Base-by-base conservation (phyloP, 2,797 vertebrate species). In the Sylvia borin region DNA sequence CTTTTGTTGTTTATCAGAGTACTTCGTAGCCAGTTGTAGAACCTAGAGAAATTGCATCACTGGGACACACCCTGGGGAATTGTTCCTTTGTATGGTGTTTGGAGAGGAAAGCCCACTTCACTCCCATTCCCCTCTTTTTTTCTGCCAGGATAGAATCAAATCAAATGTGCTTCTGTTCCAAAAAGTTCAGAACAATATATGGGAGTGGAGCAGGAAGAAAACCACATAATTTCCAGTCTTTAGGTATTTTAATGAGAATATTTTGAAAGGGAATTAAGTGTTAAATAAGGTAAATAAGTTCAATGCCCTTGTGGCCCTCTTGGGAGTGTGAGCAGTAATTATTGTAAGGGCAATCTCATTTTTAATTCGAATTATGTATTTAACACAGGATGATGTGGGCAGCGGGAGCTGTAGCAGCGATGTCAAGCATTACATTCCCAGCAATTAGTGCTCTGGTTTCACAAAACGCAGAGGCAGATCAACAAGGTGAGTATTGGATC, bases 381-480 rank as follows among this genome's bases (percentile, higher is more conserved):
- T 79, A 93, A 61, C 11, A 89, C 93, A 98, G 98, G 98, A 98
- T 98, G 98, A 97, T 98, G 98, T 98, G 98, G 98, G 97, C 98
- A 78, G 98, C 98, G 2, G 98, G 98, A 88, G 97, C 97, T 19
- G 95, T 98, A 65, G 98, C 98, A 34, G 98, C 98, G 1, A 97
- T 98, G 98, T 98, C 98, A 87, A 98, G 98, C 91, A 98, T 98
- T 96, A 98, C 98, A 0, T 98, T 98, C 74, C 98, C 98, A 48
- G 98, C 98, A 31, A 72, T 98, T 78, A 98, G 98, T 84, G 98
- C 98, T 64, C 94, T 98, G 16, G 95, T 98, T 90, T 98, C 98
- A 80, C 95, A 71, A 95, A 98, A 98, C 70, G 95, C 98, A 72
- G 98, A 98, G 80, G 94, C 98, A 48, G 98, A 98, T 94, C 98